Conservation (phyloP, 2,888 invertebrate species). For the Agrotis exclamationis region DNA sequence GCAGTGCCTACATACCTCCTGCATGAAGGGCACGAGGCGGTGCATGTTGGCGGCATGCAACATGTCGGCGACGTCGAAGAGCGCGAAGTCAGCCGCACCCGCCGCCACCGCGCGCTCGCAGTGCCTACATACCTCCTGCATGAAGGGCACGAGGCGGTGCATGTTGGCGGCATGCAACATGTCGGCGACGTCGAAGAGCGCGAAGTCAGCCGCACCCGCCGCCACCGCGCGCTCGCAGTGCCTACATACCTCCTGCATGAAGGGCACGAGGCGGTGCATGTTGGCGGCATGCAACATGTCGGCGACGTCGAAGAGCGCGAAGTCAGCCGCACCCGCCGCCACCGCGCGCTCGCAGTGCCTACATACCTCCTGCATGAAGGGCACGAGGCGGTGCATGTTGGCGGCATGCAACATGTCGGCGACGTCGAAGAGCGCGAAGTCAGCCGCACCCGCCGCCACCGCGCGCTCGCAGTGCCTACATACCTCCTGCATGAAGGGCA, state of each 20-base stretch:
- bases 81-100: slow-evolving; percentile 95
- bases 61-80: slow-evolving; percentile 98
- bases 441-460: slow-evolving; percentile 93
- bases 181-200: slow-evolving; percentile 98
- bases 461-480: slow-evolving; percentile 96
- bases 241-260: slow-evolving; percentile 83
- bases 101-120: slow-evolving; percentile 94
- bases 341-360: slow-evolving; percentile 95
- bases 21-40: slow-evolving; percentile 84
- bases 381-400: slow-evolving; percentile 81
- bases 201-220: slow-evolving; percentile 95
- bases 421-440: slow-evolving; percentile 97
- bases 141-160: slow-evolving; percentile 85
- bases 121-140: slow-evolving; percentile 89
- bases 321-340: slow-evolving; percentile 94
- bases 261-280: slow-evolving; percentile 84
- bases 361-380: slow-evolving; percentile 78
- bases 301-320: slow-evolving; percentile 97
- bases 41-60: slow-evolving; percentile 87
- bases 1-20: slow-evolving; percentile 93
- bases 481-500: slow-evolving; percentile 81
- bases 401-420: slow-evolving; percentile 95
- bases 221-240: slow-evolving; percentile 95
- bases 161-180: slow-evolving; percentile 91
- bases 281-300: slow-evolving; percentile 93